Evolutionary conservation across 2,888 invertebrate genomes (phyloP).

Genomic region (Cactoblastis cactorum): DNA sequence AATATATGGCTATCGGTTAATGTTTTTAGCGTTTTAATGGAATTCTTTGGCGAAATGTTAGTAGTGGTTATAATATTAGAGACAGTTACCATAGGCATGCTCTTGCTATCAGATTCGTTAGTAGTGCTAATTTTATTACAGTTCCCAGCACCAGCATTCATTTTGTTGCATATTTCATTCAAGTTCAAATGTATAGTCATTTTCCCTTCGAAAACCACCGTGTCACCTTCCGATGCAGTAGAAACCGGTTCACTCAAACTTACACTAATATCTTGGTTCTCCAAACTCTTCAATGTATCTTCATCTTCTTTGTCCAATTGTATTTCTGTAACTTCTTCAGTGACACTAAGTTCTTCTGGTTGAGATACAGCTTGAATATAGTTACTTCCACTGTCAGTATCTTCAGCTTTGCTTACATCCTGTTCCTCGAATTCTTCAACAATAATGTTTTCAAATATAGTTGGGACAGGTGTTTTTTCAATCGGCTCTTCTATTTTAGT

Average conservation of each 20-base stretch:
- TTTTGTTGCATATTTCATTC: constrained; percentile 73
- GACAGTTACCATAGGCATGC: constrained; percentile 79
- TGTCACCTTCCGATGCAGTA: constrained; percentile 68
- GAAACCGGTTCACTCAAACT: constrained; percentile 74
- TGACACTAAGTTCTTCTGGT: constrained; percentile 63
- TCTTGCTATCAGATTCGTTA: constrained; percentile 61
- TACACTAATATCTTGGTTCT: constrained; percentile 77
- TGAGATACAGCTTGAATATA: constrained; percentile 68
- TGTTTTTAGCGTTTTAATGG: constrained; percentile 68
- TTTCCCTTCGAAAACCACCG: constrained; percentile 76
- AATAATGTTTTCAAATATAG: constrained; percentile 54
- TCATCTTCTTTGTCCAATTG: constrained; percentile 76
- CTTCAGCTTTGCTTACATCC: constrained; percentile 53
- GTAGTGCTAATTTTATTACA: constrained; percentile 47
- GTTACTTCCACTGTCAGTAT: constrained; percentile 66
- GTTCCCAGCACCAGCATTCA: constrained; percentile 67
- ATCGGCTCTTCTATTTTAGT: constrained; percentile 49
- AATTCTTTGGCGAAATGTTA: constrained; percentile 75
- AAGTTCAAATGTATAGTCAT: constrained; percentile 76
- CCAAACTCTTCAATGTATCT: constrained; percentile 74
- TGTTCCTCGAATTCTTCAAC: constrained; percentile 70
- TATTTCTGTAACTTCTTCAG: constrained; percentile 70
- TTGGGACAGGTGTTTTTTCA: constrained; percentile 38
- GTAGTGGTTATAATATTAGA: constrained; percentile 77
- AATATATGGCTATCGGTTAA: constrained; percentile 41